Conservation (phyloP, 2,797 vertebrate species). For the Decapterus maruadsi region DNA sequence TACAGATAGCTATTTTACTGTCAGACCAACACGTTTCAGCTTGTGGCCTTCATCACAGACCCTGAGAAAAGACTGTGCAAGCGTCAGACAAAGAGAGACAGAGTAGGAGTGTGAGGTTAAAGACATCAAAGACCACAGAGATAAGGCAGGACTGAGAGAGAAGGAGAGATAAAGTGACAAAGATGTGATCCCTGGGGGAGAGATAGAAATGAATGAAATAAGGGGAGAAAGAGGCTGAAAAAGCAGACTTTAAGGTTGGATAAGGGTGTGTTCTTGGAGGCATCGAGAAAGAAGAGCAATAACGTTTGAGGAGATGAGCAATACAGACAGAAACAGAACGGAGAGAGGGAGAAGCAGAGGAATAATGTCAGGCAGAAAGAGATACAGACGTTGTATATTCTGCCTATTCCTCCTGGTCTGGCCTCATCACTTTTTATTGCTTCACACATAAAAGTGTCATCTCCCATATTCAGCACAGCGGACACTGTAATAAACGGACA, state of each 20-base stretch:
- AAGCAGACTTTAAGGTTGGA: constrained; percentile 26
- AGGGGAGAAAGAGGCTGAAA: constrained; percentile 38
- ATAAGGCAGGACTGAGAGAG: constrained; percentile 37
- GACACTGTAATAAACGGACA: constrained; percentile 68
- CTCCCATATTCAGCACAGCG: constrained; percentile 61
- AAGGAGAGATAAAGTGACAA: constrained; percentile 55
- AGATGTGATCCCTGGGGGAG: constrained; percentile 58
- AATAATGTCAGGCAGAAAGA: constrained; percentile 49
- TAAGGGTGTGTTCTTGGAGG: constrained; percentile 13
- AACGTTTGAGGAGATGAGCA: constrained; percentile 26
- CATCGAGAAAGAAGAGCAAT: constrained; percentile 23
- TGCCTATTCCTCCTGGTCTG: constrained; percentile 55
- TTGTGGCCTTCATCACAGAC: background rate
- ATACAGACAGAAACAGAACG: constrained; percentile 23
- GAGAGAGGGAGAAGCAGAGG: constrained; percentile 2
- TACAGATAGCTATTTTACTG: background rate
- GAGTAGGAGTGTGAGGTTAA: constrained; percentile 42
- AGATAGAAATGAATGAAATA: constrained; percentile 34
- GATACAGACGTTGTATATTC: constrained; percentile 55
- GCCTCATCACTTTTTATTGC: constrained; percentile 76
- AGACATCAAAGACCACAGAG: constrained; percentile 46
- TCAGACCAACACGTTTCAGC: background rate
- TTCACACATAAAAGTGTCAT: constrained; percentile 74
- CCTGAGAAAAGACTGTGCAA: constrained; percentile 1
- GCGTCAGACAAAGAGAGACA: constrained; percentile 27